Evolutionary conservation across 2,797 vertebrate species (phyloP).

Genomic region (Argya squamiceps): DNA sequence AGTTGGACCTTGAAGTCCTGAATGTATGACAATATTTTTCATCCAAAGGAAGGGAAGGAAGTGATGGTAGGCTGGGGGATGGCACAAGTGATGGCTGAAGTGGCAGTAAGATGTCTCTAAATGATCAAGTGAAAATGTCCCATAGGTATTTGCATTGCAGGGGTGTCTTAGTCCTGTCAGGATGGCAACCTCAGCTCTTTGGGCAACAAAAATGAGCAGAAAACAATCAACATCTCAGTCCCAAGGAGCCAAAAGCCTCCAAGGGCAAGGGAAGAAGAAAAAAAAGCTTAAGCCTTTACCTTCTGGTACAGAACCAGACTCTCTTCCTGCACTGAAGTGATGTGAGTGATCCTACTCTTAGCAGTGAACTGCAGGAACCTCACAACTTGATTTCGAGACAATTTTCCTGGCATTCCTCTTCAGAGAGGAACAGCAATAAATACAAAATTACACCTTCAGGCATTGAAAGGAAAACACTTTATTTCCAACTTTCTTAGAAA

Average conservation of each 20-base stretch:
- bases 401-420: not conserved
- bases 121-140: not conserved
- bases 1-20: not conserved
- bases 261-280: accelerated
- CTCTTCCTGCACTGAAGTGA: not conserved
- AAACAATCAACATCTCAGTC: not conserved
- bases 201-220: not conserved
- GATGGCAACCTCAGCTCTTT: not conserved
- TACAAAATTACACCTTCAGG: not conserved
- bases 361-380: not conserved
- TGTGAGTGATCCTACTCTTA: not conserved
- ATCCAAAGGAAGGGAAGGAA: not conserved
- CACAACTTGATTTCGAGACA: not conserved
- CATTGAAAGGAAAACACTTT: not conserved
- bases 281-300: not conserved
- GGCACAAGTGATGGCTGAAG: not conserved
- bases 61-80: not conserved
- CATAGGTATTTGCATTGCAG: not conserved
- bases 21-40: not conserved
- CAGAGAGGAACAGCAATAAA: not conserved
- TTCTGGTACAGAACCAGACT: not conserved
- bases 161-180: not conserved
- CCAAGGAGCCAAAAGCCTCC: not conserved
- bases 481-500: not conserved
- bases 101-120: not conserved